A percentile compares a stretch with the other conserved stretches of the same genome.
Evolutionary conservation across 1,140 invertebrate genomes (phyloP).

Genomic region (Meloidogyne chitwoodi): DNA sequence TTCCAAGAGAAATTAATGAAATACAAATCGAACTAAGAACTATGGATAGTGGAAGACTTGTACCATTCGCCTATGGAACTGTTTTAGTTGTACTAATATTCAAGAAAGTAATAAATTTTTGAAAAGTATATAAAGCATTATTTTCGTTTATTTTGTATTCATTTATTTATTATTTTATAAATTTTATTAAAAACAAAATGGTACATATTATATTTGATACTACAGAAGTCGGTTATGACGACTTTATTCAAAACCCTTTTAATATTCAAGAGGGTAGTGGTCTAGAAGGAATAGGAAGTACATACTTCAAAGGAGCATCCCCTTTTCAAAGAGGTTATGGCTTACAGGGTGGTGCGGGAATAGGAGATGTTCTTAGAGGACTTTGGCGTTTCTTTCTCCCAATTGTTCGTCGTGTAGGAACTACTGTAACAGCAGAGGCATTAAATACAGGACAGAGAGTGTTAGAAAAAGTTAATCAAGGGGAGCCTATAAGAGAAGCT

Average conservation of each 20-base stretch:
- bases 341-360: neutral
- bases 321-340: constrained; percentile 11
- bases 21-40: constrained; percentile 17
- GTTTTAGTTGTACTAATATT: neutral
- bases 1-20: constrained; percentile 11
- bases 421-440: neutral
- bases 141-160: neutral
- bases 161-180: neutral
- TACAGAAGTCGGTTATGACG: neutral
- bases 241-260: constrained; percentile 3
- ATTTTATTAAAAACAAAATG: constrained; percentile 14
- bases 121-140: no score
- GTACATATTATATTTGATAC: constrained; percentile 23
- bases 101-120: constrained; percentile 4
- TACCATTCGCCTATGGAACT: constrained; percentile 15
- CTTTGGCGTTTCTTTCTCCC: constrained; percentile 4
- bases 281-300: no score
- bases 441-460: no score
- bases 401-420: neutral
- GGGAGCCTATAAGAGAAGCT: neutral
- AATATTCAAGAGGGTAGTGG: neutral
- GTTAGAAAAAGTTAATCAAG: no score
- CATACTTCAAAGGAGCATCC: no score
- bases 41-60: neutral
- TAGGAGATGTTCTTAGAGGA: neutral